Evolutionary conservation across 2,797 vertebrate species (phyloP), one percentile per base, ranked within the genome.

Genomic region (Lagorchestes hirsutus): DNA sequence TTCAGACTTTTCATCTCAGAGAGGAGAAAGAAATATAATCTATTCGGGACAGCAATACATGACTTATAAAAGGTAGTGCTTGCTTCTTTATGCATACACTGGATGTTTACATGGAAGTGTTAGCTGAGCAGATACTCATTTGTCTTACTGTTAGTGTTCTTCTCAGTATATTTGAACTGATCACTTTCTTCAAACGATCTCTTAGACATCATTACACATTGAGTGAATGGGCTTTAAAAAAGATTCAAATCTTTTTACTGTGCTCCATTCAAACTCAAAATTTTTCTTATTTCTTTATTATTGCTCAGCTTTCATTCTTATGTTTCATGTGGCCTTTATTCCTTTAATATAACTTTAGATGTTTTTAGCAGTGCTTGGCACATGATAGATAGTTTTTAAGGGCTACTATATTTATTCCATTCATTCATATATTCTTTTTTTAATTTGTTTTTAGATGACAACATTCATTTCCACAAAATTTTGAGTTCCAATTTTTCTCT

Each of bases 81-180:
- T 46, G 40, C 31, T 55, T 55, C 40, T 54, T 55, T 55, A 3
- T 93, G 67, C 95, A 92, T 95, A 40, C 93, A 96, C 96, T 96
- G 3, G 0, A 57, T 8, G 1, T 0, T 16, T 55, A 90, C 14
- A 46, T 91, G 50, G 57, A n/a, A 92, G 0, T 93, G 8, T 90
- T 74, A 95, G 3, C 28, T 58, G 16, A 74, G 3, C n/a, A 96
- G 54, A 94, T 87, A 0, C 28, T 67, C 40, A 93, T 92, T 97
- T 95, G 59, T 24, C 58, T 52, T 12, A 0, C 0, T 24, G 62
- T 74, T 28, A 95, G 93, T 5, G 1, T 94, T 96, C 11, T 9
- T 92, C 3, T 2, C 59, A 29, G 12, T 57, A 46, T 90, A 2
- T 12, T 1, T 57, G 0, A 9, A 14, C 62, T 93, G 4, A 55